phyloP scores from a whole-genome alignment of 2,888 invertebrate species.

The Anarsia innoxiella region DNA sequence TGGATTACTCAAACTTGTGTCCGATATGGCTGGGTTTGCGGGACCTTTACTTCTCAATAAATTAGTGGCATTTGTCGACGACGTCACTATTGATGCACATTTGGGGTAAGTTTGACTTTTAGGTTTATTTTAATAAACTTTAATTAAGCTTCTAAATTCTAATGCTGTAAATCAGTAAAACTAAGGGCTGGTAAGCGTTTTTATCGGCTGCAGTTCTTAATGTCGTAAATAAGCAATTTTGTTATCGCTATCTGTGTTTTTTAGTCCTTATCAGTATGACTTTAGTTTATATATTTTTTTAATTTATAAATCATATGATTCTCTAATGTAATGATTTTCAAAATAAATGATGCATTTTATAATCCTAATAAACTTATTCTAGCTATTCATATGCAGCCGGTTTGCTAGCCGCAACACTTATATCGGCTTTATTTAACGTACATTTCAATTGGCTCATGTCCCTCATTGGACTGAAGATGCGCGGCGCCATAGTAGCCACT shows the following conservation, averaged over 20 bases:
- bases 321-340: too few relatives aligned
- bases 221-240: too few relatives aligned
- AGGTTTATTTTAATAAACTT: too few relatives aligned
- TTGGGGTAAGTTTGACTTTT: constrained; percentile 81
- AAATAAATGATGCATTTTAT: too few relatives aligned
- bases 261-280: too few relatives aligned
- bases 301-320: too few relatives aligned
- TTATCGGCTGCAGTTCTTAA: too few relatives aligned
- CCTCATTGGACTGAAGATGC: constrained; percentile 88
- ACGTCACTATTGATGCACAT: constrained; percentile 78
- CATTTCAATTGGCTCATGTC: constrained; percentile 94
- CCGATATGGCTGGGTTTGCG: constrained; percentile 90
- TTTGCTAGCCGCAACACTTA: constrained; percentile 65
- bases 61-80: constrained; percentile 86
- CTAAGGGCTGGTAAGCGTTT: too few relatives aligned
- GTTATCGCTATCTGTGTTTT: too few relatives aligned
- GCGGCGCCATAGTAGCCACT: constrained; percentile 87
- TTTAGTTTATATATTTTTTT: too few relatives aligned
- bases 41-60: constrained; percentile 91
- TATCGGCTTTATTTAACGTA: constrained; percentile 82
- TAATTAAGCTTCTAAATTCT: too few relatives aligned
- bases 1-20: constrained; percentile 86
- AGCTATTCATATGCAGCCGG: constrained; percentile 62
- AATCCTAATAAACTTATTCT: constrained; percentile 24
- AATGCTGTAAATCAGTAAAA: too few relatives aligned